phyloP scores from a whole-genome alignment of 2,113 vertebrate genomes.

The Clupea harengus region DNA sequence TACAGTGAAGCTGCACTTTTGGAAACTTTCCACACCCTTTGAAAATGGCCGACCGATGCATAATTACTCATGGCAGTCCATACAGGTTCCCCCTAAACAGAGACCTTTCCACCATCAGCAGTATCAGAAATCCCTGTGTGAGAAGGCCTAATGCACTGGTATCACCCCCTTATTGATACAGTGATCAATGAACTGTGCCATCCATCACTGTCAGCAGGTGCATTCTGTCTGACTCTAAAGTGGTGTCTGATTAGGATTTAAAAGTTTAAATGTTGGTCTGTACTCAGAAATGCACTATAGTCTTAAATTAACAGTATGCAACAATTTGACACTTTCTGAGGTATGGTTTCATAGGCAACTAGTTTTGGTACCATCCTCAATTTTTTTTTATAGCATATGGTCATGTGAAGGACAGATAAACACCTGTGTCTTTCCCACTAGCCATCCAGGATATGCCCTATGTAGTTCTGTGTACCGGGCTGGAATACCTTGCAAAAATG shows the following conservation, averaged over 20 bases:
- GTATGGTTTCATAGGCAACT: too few relatives aligned
- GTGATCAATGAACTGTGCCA: constrained; percentile 48
- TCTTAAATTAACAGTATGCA: too few relatives aligned
- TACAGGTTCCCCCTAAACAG: neutral
- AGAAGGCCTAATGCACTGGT: constrained; percentile 31
- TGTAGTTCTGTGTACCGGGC: too few relatives aligned
- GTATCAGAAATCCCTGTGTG: constrained; percentile 42
- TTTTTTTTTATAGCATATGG: too few relatives aligned
- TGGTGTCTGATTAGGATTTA: neutral
- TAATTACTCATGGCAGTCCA: neutral
- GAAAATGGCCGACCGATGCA: neutral
- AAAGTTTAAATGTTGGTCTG: neutral
- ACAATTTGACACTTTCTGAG: too few relatives aligned
- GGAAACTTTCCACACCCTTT: neutral
- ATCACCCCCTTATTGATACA: constrained; percentile 48
- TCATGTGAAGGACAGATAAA: too few relatives aligned
- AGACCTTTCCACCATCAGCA: constrained; percentile 46
- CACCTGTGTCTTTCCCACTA: too few relatives aligned
- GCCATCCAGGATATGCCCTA: too few relatives aligned
- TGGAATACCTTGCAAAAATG: too few relatives aligned
- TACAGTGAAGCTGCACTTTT: neutral
- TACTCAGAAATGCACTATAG: neutral
- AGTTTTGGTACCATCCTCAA: too few relatives aligned
- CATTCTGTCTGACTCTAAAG: neutral
- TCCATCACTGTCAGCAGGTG: constrained; percentile 45